Conservation (phyloP, 2,888 invertebrate species). For the Byasa hedistus region DNA sequence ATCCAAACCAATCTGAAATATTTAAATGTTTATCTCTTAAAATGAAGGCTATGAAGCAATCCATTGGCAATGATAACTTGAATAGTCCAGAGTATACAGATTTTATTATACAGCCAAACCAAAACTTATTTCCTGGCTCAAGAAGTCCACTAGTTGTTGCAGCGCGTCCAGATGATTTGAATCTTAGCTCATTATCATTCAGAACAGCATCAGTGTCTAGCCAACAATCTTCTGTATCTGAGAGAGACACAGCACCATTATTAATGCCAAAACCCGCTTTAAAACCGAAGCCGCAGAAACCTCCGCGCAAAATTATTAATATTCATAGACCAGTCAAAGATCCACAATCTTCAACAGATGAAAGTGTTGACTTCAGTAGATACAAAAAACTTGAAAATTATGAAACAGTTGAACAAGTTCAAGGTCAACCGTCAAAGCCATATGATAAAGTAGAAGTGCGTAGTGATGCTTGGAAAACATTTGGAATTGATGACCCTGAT, state of each 20-base stretch:
- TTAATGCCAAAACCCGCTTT: slow-evolving; percentile 79
- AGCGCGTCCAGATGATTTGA: slow-evolving; percentile 71
- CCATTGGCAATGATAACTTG: slow-evolving; percentile 84
- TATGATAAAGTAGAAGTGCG: slow-evolving; percentile 89
- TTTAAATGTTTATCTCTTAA: slow-evolving; percentile 89
- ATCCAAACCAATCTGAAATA: slow-evolving; percentile 90
- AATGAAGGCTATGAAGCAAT: slow-evolving; percentile 93
- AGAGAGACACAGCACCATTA: slow-evolving; percentile 67
- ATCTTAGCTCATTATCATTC: slow-evolving; percentile 69
- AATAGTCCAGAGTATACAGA: slow-evolving; percentile 85
- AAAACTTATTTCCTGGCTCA: slow-evolving; percentile 90
- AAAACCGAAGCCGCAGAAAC: slow-evolving; percentile 82
- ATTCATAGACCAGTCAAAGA: slow-evolving; percentile 64
- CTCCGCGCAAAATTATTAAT: slow-evolving; percentile 80
- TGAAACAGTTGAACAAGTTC: slow-evolving; percentile 73
- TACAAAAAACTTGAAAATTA: slow-evolving; percentile 78
- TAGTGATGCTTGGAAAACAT: slow-evolving; percentile 89
- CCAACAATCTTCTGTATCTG: slow-evolving; percentile 60
- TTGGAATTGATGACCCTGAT: slow-evolving; percentile 86
- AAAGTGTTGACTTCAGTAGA: slow-evolving; percentile 72
- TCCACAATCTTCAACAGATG: slow-evolving; percentile 63
- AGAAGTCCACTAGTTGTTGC: slow-evolving; percentile 90
- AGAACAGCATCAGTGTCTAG: slow-evolving; percentile 68
- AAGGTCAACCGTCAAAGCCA: slow-evolving; percentile 71
- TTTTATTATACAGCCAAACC: slow-evolving; percentile 84